These are phyloP conservation scores for Clupea harengus DNA, from an alignment of 2,113 vertebrate species.

Conservation along the genomic window DNA sequence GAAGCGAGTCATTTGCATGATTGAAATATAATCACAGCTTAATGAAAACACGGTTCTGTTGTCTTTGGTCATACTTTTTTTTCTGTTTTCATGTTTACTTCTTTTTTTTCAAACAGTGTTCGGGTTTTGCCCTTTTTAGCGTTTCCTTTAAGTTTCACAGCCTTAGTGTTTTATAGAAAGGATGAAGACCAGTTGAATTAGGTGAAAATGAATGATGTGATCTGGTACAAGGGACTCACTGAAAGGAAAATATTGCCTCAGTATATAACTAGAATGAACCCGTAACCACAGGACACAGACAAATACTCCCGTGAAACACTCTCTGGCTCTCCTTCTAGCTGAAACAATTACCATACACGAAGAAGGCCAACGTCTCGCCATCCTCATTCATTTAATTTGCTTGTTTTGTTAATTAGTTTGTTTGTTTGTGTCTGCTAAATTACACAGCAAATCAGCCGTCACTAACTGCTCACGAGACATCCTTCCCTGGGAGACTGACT, in stretches of 20 bases:
- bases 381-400: not conserved
- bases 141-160: constrained; percentile 7
- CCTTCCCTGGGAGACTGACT: not conserved
- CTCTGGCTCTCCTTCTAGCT: not conserved
- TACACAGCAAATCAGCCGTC: not conserved
- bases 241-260: not conserved
- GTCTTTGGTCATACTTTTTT: constrained; percentile 56
- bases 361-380: not conserved
- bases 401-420: constrained; percentile 16
- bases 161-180: not conserved
- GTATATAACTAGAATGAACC: not conserved
- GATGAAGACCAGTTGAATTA: not conserved
- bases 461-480: constrained; percentile 15
- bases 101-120: constrained; percentile 38
- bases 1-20: constrained; percentile 76
- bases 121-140: not conserved
- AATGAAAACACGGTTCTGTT: constrained; percentile 65
- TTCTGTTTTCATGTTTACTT: constrained; percentile 48
- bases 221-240: not conserved
- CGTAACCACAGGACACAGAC: not conserved
- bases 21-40: constrained; percentile 75
- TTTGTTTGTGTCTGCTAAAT: not conserved
- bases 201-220: not conserved
- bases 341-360: not conserved
- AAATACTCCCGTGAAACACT: not conserved